Base-by-base conservation (phyloP, 2,888 invertebrate species). In the Gymnoscelis rufifasciata region DNA sequence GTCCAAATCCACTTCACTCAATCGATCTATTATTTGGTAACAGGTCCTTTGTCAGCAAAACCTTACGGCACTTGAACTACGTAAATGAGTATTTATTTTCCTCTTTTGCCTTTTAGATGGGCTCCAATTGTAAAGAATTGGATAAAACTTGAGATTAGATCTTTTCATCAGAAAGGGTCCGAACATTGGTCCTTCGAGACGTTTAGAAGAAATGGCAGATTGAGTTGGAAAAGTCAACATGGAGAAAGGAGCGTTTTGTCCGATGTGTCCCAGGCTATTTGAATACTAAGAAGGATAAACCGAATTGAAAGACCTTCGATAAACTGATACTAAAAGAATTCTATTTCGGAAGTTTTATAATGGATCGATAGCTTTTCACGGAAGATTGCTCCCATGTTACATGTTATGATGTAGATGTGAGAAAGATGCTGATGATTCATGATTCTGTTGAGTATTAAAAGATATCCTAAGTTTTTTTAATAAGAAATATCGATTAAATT, bases 91-190 rank as follows among this genome's bases (percentile, higher is more conserved):
- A 63, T 69, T 64, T 66, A 57, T 52, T 46, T 44, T 38, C 10
- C 28, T 62, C 63, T 68, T 65, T 66, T 68, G 60, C 62, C 62
- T 66, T 68, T 70, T 64, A 74, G 70, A 67, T 61, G 59, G 39
- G 62, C 59, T 57, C 59, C 71, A 68, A 73, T 74, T 73, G 67
- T 70, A 71, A 71, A 72, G 72, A 73, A 72, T 74, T 56, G 73
- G 65, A 73, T 71, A 70, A 73, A 74, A 73, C 61, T 66, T 62
- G 45, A 78, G 79, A 79, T 79, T 71, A 74, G 72, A 79, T 78
- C 79, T 79, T 74, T 74, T 76, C 74, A 77, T 79, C 66, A 67
- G 54, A 64, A 74, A 76, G 73, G 74, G 76, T 74, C 72, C 75
- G 67, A 78, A 60, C 71, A 78, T 76, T 68, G 74, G 68, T 65